phyloP scores from a whole-genome alignment of 2,888 invertebrate genomes.

The Augiades crinisus region DNA sequence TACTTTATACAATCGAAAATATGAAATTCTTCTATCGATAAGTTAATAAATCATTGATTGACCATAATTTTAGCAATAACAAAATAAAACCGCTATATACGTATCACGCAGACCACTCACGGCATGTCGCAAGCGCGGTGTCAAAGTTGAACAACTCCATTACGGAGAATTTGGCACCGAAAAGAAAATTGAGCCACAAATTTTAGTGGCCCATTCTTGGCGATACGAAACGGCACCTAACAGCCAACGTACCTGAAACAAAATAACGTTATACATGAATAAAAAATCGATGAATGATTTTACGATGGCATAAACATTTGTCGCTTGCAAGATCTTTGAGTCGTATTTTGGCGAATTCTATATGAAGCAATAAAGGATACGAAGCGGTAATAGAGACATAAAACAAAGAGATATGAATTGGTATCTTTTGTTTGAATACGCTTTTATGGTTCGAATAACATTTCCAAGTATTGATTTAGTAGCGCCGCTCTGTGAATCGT shows the following conservation, averaged over 20 bases:
- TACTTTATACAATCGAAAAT: no score
- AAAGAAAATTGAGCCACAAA: slow-evolving; percentile 21
- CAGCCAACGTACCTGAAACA: slow-evolving; percentile 32
- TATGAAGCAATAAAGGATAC: no score
- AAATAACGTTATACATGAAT: slow-evolving; percentile 12
- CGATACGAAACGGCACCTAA: not conserved
- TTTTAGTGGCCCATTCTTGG: slow-evolving; percentile 15
- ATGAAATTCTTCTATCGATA: no score
- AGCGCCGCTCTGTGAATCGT: not conserved
- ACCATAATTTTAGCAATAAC: no score
- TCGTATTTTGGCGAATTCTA: no score
- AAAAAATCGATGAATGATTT: slow-evolving; percentile 4
- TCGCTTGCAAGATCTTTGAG: not conserved
- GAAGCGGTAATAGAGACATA: not conserved
- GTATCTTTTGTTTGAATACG: not conserved
- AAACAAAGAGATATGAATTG: not conserved
- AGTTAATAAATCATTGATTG: no score
- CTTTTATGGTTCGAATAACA: not conserved
- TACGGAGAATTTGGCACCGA: slow-evolving; percentile 18
- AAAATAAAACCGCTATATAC: slow-evolving; percentile 1
- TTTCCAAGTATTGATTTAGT: not conserved
- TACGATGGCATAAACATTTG: not conserved
- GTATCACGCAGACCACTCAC: slow-evolving; percentile 9
- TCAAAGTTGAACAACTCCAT: slow-evolving; percentile 26
- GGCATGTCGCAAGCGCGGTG: slow-evolving; percentile 12